These are phyloP conservation scores for Siniperca chuatsi DNA, from an alignment of 2,113 vertebrate genomes.

Conservation along the genomic window DNA sequence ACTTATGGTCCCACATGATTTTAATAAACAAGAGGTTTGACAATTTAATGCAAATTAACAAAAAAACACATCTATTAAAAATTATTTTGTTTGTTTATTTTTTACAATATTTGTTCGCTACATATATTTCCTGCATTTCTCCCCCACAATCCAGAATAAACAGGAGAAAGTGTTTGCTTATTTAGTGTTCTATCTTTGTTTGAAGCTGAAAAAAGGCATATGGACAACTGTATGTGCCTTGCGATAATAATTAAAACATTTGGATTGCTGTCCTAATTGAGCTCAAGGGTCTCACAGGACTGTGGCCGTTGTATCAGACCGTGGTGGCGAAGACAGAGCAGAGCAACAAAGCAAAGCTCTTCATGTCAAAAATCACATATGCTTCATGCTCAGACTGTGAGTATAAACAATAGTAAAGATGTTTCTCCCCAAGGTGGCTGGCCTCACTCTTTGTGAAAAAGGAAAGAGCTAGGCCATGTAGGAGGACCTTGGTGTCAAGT, in stretches of 20 bases:
- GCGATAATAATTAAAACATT: neutral
- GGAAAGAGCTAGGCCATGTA: neutral
- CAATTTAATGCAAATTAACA: neutral
- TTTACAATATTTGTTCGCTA: neutral
- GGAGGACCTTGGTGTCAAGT: neutral
- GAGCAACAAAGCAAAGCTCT: slow-evolving; percentile 3
- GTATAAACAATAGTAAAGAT: slow-evolving; percentile 47
- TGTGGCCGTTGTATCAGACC: neutral
- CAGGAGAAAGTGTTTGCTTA: neutral
- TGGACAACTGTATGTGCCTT: neutral
- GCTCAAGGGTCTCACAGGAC: neutral
- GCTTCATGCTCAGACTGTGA: slow-evolving; percentile 31
- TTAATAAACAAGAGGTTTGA: neutral
- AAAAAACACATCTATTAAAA: neutral
- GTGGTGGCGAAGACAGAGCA: slow-evolving; percentile 9
- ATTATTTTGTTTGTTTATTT: neutral
- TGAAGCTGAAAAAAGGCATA: neutral
- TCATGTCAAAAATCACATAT: slow-evolving; percentile 32
- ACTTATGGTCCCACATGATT: neutral
- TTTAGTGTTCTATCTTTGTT: neutral
- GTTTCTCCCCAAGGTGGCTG: slow-evolving; percentile 8
- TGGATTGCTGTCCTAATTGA: neutral
- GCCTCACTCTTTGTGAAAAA: slow-evolving; percentile 4
- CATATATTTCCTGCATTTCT: neutral
- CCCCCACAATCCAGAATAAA: neutral